These are phyloP conservation scores for Oncorhynchus kisutch DNA, from an alignment of 2,113 vertebrate species.

Conservation along the genomic window DNA sequence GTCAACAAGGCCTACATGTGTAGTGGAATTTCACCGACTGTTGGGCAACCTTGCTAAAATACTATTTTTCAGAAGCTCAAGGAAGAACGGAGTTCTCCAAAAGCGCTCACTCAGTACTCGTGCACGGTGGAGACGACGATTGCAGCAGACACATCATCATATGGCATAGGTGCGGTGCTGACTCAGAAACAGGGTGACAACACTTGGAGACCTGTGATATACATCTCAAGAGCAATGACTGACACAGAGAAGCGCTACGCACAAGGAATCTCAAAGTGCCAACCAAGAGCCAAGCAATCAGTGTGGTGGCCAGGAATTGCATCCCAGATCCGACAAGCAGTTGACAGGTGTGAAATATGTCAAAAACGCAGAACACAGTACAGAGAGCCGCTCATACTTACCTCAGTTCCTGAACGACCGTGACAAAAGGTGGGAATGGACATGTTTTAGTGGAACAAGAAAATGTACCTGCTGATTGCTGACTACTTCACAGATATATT, in stretches of 20 bases:
- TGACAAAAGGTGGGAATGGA: conserved; percentile 21
- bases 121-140: conserved; percentile 11
- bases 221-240: conserved; percentile 23
- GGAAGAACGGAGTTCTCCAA: background rate
- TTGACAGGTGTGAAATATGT: conserved; percentile 17
- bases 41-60: conserved; percentile 17
- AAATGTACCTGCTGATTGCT: conserved; percentile 21
- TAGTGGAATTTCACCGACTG: background rate
- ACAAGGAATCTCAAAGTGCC: conserved; percentile 26
- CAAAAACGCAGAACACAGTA: background rate
- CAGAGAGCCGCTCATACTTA: conserved; percentile 11
- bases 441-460: conserved; percentile 25
- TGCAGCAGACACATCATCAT: conserved; percentile 21
- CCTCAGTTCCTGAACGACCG: background rate
- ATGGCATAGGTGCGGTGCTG: conserved; percentile 7
- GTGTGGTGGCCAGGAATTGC: conserved; percentile 33
- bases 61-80: conserved; percentile 13
- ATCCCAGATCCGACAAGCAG: conserved; percentile 5
- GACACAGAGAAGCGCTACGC: conserved; percentile 27
- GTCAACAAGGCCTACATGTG: background rate
- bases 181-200: conserved; percentile 21
- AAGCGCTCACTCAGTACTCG: conserved; percentile 4
- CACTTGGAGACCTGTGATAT: conserved; percentile 27
- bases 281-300: conserved; percentile 2
- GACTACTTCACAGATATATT: conserved; percentile 32